Evolutionary conservation across 2,888 invertebrate genomes (phyloP).

Genomic region (Prosapia bicincta): DNA sequence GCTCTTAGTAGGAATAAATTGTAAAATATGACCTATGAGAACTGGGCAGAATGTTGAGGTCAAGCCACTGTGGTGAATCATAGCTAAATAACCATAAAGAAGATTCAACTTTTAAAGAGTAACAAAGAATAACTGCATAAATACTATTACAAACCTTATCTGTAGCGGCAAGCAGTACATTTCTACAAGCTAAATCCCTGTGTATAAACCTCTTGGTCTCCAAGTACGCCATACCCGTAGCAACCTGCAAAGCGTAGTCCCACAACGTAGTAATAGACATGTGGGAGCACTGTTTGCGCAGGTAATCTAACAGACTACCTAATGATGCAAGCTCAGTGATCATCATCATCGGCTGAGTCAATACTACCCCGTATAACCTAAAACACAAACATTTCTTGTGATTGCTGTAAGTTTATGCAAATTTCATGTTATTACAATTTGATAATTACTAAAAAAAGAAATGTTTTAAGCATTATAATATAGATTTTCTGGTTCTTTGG

Average conservation of each 20-base stretch:
- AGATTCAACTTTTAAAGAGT: no score
- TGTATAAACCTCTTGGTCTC: slow-evolving; percentile 93
- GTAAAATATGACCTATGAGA: no score
- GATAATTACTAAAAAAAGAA: no score
- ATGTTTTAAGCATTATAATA: no score
- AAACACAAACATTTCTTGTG: not conserved
- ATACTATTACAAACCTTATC: slow-evolving; percentile 63
- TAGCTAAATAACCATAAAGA: no score
- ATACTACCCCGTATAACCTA: slow-evolving; percentile 89
- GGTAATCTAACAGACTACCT: slow-evolving; percentile 85
- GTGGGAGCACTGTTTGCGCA: slow-evolving; percentile 81
- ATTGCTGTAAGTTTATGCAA: no score
- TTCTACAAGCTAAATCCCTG: slow-evolving; percentile 93
- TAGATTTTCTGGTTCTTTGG: no score
- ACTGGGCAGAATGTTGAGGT: no score
- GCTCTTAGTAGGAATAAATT: no score
- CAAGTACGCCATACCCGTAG: slow-evolving; percentile 95
- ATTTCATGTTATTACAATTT: no score
- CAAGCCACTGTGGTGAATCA: no score
- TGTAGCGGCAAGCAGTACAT: slow-evolving; percentile 77
- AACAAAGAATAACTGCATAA: no score
- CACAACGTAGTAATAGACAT: slow-evolving; percentile 77
- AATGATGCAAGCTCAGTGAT: slow-evolving; percentile 90
- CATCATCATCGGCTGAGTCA: slow-evolving; percentile 97
- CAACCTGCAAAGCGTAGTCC: slow-evolving; percentile 94